These are phyloP conservation scores for Todiramphus saurophagus DNA, from an alignment of 2,113 vertebrate genomes.

Conservation along the genomic window DNA sequence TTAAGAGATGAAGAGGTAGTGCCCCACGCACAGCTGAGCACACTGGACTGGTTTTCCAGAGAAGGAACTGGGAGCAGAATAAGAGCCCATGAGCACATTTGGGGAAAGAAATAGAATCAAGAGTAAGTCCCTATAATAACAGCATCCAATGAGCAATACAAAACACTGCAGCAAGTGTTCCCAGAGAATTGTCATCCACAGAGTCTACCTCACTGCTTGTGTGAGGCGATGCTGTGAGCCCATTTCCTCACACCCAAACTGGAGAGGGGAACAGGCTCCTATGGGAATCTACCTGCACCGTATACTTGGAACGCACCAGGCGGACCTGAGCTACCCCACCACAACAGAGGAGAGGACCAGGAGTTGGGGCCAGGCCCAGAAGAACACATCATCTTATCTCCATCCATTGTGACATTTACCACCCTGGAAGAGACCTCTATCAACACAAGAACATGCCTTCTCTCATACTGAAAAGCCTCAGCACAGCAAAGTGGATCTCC, in stretches of 20 bases:
- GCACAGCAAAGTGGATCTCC: neutral
- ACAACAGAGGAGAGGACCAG: neutral
- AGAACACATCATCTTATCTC: neutral
- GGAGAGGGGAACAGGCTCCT: neutral
- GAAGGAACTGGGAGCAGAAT: neutral
- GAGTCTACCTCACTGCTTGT: rapidly evolving
- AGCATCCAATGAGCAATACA: neutral
- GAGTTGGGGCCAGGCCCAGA: neutral
- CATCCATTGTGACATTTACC: neutral
- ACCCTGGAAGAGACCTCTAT: neutral
- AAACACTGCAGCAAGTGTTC: neutral
- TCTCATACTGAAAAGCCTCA: neutral
- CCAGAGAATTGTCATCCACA: neutral
- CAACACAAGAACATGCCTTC: neutral
- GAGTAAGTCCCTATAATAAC: neutral
- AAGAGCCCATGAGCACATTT: neutral
- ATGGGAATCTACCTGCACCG: neutral
- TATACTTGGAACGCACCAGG: neutral
- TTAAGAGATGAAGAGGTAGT: neutral
- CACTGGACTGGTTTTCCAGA: neutral
- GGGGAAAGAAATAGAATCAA: neutral
- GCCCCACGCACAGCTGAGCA: neutral
- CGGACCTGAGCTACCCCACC: neutral
- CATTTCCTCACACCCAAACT: neutral
- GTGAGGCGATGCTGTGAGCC: neutral